These are phyloP conservation scores for Abrostola tripartita DNA, from an alignment of 2,888 invertebrate species.

Conservation along the genomic window DNA sequence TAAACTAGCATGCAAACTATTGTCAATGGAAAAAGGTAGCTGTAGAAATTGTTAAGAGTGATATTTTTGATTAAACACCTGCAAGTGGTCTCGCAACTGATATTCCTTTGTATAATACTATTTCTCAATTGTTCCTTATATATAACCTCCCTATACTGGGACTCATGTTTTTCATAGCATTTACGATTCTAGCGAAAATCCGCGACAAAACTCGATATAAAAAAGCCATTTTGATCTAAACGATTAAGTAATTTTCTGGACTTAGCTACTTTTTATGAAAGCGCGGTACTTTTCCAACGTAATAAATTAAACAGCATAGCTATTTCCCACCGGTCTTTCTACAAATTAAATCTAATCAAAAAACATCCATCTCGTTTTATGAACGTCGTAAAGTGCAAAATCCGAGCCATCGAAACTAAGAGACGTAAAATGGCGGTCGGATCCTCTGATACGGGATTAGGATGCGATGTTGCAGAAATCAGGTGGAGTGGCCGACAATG, in stretches of 20 bases:
- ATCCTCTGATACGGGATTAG: constrained; percentile 47
- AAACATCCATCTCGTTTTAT: constrained; percentile 58
- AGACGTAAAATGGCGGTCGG: constrained; percentile 51
- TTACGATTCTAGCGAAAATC: no score
- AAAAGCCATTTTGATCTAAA: no score
- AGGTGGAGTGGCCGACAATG: constrained; percentile 14
- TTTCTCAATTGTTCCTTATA: no score
- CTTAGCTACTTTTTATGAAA: constrained; percentile 1
- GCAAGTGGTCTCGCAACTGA: no score
- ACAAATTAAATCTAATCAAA: constrained; percentile 62
- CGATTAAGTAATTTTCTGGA: neutral
- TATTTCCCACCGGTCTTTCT: constrained; percentile 35
- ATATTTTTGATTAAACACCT: no score
- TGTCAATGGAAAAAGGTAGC: neutral
- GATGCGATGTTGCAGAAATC: constrained; percentile 27
- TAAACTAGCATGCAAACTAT: neutral
- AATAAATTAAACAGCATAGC: constrained; percentile 38
- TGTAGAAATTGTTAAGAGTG: no score
- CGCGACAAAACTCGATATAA: no score
- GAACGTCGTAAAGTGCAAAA: constrained; percentile 52
- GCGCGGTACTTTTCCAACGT: constrained; percentile 3
- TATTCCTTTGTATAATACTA: no score
- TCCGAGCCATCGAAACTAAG: constrained; percentile 51
- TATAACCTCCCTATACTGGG: no score
- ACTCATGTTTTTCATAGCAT: no score